Conservation (phyloP, 1,140 invertebrate species). For the Drosophila quadrilineata region DNA sequence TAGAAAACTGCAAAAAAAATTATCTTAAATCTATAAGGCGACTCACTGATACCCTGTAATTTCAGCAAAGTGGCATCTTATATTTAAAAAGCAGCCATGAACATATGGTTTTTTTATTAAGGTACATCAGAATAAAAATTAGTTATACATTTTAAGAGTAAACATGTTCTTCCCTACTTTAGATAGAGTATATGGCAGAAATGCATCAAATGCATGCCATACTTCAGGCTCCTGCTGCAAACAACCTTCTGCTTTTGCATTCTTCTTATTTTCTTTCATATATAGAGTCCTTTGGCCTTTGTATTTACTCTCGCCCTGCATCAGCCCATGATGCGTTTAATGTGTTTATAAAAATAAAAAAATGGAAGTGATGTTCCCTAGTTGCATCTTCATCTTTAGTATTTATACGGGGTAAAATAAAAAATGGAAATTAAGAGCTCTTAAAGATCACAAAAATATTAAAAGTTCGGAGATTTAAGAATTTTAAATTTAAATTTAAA, state of each 20-base stretch:
- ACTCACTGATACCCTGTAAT: conserved; percentile 1
- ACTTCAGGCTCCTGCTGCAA: conserved; percentile 34
- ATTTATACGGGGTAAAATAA: conserved; percentile 12
- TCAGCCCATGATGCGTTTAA: conserved; percentile 42
- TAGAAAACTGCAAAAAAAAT: conserved; percentile 19
- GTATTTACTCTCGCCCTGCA: conserved; percentile 26
- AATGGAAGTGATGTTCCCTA: conserved; percentile 28
- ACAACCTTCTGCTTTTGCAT: conserved; percentile 13
- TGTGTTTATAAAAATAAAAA: conserved; percentile 51
- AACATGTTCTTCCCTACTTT: too few relatives aligned
- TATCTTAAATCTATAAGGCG: background rate
- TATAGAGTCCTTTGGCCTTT: conserved; percentile 25
- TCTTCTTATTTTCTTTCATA: conserved; percentile 2
- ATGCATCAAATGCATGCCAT: conserved; percentile 45
- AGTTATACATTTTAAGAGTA: too few relatives aligned
- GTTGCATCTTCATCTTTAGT: background rate
- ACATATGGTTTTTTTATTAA: too few relatives aligned
- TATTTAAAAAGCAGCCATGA: too few relatives aligned
- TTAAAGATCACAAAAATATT: too few relatives aligned
- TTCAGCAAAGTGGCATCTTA: background rate
- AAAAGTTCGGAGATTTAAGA: conserved; percentile 48
- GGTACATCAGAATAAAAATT: too few relatives aligned
- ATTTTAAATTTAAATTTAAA: too few relatives aligned
- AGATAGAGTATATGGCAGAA: background rate
- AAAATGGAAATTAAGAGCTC: conserved; percentile 45